A percentile compares a stretch with the other conserved stretches of the same genome.
These are phyloP conservation scores for Chiloscyllium punctatum DNA, from an alignment of 2,797 vertebrate species.

Conservation along the genomic window DNA sequence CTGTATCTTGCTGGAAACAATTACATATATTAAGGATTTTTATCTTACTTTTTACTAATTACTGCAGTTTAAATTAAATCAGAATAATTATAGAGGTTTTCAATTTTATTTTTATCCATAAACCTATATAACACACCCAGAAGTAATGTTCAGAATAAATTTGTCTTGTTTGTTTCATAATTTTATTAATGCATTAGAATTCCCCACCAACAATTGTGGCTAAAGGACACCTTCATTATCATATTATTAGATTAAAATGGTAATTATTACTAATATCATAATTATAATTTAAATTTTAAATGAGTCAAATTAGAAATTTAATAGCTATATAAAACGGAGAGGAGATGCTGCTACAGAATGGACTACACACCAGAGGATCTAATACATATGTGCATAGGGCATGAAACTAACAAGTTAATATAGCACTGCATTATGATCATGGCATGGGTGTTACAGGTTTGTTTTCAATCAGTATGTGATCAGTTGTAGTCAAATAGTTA, in stretches of 20 bases:
- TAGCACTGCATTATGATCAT: slow-evolving; percentile 19
- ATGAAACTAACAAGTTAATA: slow-evolving; percentile 32
- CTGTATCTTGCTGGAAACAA: slow-evolving; percentile 32
- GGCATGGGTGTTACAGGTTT: slow-evolving; percentile 28
- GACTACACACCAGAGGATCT: neutral
- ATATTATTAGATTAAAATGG: slow-evolving; percentile 38
- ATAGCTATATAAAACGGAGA: slow-evolving; percentile 28
- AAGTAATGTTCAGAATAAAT: slow-evolving; percentile 26
- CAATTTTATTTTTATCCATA: neutral
- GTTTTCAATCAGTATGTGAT: slow-evolving; percentile 18
- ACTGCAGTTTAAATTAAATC: slow-evolving; percentile 15
- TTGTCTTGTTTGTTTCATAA: slow-evolving; percentile 18
- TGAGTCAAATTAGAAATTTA: slow-evolving; percentile 37
- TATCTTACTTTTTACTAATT: slow-evolving; percentile 26
- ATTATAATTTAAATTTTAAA: slow-evolving; percentile 39
- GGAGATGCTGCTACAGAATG: neutral
- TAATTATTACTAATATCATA: slow-evolving; percentile 39
- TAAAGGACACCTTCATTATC: slow-evolving; percentile 32
- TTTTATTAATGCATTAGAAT: slow-evolving; percentile 36
- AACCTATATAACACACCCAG: neutral
- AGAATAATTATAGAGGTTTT: neutral
- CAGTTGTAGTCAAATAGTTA: slow-evolving; percentile 30
- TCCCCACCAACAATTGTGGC: slow-evolving; percentile 26
- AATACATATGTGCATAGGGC: slow-evolving; percentile 29
- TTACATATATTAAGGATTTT: slow-evolving; percentile 35